Percentiles rank a stretch among this genome's conserved stretches.
Conservation (phyloP, 2,113 vertebrate species). For the Bos taurus region DNA sequence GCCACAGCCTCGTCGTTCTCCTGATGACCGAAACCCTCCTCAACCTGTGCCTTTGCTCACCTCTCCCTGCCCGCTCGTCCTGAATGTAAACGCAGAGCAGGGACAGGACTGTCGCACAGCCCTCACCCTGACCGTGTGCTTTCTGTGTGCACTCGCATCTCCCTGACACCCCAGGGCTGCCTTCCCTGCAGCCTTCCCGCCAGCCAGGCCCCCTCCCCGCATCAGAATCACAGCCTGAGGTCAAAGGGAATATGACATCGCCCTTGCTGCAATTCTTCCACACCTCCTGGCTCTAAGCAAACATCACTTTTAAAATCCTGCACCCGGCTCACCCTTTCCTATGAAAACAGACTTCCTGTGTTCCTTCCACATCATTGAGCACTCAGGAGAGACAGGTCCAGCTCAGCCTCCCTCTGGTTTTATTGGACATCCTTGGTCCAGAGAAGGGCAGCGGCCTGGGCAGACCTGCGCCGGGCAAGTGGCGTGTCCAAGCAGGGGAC, state of each 20-base stretch:
- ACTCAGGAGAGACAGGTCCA: neutral
- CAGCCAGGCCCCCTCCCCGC: neutral
- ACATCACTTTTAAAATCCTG: neutral
- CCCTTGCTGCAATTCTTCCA: fast-evolving
- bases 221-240: fast-evolving
- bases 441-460: neutral
- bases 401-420: neutral
- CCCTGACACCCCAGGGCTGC: fast-evolving
- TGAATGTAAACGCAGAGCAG: fast-evolving
- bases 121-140: fast-evolving
- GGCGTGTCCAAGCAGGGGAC: fast-evolving
- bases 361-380: neutral
- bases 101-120: fast-evolving
- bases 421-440: neutral
- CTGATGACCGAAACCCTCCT: fast-evolving
- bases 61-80: fast-evolving
- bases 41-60: fast-evolving
- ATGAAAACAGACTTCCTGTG: neutral
- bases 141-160: fast-evolving
- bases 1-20: fast-evolving
- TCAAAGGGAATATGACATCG: fast-evolving
- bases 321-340: fast-evolving
- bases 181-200: fast-evolving
- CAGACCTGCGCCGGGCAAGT: fast-evolving
- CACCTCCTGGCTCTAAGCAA: neutral